phyloP scores from a whole-genome alignment of 2,888 invertebrate species.

The Macrosiphum euphorbiae region DNA sequence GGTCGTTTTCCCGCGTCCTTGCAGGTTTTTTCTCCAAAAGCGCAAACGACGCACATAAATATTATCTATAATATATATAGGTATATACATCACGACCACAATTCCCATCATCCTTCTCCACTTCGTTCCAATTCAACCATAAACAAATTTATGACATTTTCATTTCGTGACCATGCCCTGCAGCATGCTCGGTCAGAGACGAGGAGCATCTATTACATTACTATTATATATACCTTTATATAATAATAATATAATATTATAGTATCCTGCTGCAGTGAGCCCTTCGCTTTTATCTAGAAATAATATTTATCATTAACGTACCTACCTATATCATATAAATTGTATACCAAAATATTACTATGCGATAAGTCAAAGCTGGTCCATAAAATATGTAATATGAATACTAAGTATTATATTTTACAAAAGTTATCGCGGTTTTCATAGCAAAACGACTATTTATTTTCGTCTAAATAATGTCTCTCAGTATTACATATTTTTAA shows the following conservation, averaged over 20 bases:
- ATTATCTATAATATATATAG: not conserved
- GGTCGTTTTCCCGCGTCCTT: slow-evolving; percentile 14
- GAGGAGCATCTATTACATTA: not conserved
- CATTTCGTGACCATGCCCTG: not conserved
- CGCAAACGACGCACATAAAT: not conserved
- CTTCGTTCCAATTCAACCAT: not conserved
- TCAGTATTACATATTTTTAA: too few species aligned
- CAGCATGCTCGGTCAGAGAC: not conserved
- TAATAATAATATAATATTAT: not conserved
- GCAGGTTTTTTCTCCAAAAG: not conserved
- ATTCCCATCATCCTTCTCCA: not conserved
- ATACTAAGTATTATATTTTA: too few species aligned
- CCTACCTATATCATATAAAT: not conserved
- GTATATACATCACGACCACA: not conserved
- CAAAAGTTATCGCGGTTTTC: too few species aligned
- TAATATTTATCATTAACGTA: not conserved
- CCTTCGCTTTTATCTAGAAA: not conserved
- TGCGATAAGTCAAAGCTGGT: not conserved
- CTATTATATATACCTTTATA: not conserved
- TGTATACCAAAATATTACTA: not conserved
- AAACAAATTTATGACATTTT: not conserved
- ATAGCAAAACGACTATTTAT: too few species aligned
- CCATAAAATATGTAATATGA: not conserved
- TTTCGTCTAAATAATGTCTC: too few species aligned
- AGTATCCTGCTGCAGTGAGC: not conserved